Base-by-base conservation (phyloP, 1,140 invertebrate genomes). In the Scaptodrosophila lebanonensis region DNA sequence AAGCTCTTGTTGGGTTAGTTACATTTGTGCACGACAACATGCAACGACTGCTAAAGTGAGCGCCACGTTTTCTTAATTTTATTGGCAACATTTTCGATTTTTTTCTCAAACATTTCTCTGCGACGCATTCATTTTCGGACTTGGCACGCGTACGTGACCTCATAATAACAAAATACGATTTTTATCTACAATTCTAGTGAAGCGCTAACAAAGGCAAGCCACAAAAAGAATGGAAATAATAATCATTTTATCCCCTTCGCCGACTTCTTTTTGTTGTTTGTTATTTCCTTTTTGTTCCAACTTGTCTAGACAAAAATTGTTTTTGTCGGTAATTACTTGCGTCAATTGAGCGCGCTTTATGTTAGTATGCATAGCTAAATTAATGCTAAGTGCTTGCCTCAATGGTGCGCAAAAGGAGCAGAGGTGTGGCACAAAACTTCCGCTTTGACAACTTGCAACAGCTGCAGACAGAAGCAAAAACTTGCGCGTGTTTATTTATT, bases 131-230 rank as follows among this genome's bases (percentile, higher is more conserved):
- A 18, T 30, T 18, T 47, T 44, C 30, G 13, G 18, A 32, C n/a
- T 40, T 39, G 49, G 33, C 63, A 39, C 49, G 69, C 69, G 75
- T 79, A 79, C 73, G 73, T 79, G 73, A 79, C 75, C 73, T 69
- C 68, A 73, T 82, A 82, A 73, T 73, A 69, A 64, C 52, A 62
- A 73, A 79, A 77, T 66, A 79, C 82, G 73, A 79, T 79, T 79
- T 82, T 60, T 82, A 79, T 79, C 73, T 79, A 79, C 66, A 79
- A 79, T 82, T 82, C 73, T 62, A 60, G 45, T 59, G 11, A 45
- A 43, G 72, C 66, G 59, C 59, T 49, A 63, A 50, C 48, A 16
- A 48, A 40, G 27, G 30, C 47, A 36, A 63, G 33, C 16, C 44
- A 48, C 27, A 16, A 48, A 7, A 35, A 8, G 6, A 9, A 27